A percentile compares a stretch with the other conserved stretches of the same genome.
Conservation (phyloP, 2,888 invertebrate species). For the Creontiades dilutus region DNA sequence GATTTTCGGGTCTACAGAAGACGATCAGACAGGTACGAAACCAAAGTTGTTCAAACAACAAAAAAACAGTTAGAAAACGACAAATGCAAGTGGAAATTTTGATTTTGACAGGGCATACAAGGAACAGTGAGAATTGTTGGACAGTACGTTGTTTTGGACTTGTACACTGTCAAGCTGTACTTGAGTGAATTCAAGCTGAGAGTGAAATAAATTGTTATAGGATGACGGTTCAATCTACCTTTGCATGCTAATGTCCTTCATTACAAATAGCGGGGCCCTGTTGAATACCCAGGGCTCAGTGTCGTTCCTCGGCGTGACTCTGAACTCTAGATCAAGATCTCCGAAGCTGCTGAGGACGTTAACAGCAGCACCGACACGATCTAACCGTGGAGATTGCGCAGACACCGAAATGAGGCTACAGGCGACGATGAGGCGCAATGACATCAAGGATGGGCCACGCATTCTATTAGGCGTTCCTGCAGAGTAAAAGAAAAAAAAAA, state of each 20-base stretch:
- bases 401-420: neutral
- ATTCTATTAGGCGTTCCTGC: slow-evolving; percentile 22
- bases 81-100: too few species aligned
- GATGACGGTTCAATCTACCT: slow-evolving; percentile 10
- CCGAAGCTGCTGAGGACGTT: slow-evolving; percentile 33
- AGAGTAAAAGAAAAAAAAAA: neutral
- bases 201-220: too few species aligned
- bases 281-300: slow-evolving; percentile 47
- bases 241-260: slow-evolving; percentile 33
- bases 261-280: neutral
- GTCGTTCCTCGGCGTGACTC: slow-evolving; percentile 49
- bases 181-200: too few species aligned
- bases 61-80: too few species aligned
- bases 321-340: slow-evolving; percentile 53
- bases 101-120: too few species aligned
- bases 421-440: neutral
- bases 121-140: too few species aligned
- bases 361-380: slow-evolving; percentile 55
- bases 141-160: too few species aligned
- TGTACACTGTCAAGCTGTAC: too few species aligned
- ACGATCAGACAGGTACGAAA: too few species aligned
- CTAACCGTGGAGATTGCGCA: neutral
- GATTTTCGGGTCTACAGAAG: too few species aligned
- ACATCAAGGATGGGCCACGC: slow-evolving; percentile 37
- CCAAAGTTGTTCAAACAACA: too few species aligned